phyloP scores from a whole-genome alignment of 2,113 vertebrate genomes.

The Eptesicus fuscus region DNA sequence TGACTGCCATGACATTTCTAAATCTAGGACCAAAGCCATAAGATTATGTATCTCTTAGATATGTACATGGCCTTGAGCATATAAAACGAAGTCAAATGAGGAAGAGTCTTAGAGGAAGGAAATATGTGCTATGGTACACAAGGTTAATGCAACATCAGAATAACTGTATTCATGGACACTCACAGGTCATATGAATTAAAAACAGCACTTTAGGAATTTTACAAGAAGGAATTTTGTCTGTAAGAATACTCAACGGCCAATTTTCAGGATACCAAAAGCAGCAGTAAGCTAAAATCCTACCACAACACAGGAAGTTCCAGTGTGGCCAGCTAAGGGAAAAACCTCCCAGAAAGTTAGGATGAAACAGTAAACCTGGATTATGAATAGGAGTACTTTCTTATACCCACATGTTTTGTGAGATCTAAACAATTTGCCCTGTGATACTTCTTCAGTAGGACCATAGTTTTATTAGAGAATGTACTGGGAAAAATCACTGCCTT shows the following conservation, averaged over 20 bases:
- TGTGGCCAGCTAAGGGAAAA: constrained; percentile 25
- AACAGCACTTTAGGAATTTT: constrained; percentile 39
- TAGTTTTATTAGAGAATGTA: not conserved
- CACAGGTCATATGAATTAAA: constrained; percentile 31
- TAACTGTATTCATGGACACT: not conserved
- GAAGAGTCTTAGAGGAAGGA: constrained; percentile 23
- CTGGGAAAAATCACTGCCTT: not conserved
- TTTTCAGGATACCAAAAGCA: constrained; percentile 20
- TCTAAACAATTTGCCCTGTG: not conserved
- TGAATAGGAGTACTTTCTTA: constrained; percentile 23
- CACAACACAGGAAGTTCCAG: constrained; percentile 37
- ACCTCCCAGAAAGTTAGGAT: constrained; percentile 19
- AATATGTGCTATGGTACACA: not conserved
- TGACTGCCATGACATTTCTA: not conserved
- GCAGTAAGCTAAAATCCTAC: constrained; percentile 52
- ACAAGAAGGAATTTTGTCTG: constrained; percentile 48
- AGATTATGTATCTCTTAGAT: constrained; percentile 1
- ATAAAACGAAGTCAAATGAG: not conserved
- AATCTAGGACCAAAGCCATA: not conserved
- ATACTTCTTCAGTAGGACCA: not conserved
- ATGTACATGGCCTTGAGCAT: not conserved
- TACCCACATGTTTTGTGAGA: not conserved
- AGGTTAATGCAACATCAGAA: constrained; percentile 33
- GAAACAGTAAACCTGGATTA: not conserved
- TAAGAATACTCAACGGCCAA: constrained; percentile 18